Conservation (phyloP, 1,140 invertebrate genomes). For the Hylaeus volcanicus region DNA sequence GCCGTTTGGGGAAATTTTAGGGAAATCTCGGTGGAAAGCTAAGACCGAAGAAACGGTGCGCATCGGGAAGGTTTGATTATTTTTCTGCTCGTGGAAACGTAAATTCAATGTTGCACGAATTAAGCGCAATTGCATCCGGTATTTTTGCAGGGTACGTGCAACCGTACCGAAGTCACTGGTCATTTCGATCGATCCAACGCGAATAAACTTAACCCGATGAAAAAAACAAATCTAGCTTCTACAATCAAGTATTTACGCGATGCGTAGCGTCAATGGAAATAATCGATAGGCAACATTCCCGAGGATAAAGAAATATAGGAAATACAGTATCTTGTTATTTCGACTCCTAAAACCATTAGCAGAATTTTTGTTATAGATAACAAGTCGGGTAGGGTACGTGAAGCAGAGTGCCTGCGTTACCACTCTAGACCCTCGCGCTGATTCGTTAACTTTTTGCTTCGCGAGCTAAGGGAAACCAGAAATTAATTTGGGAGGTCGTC, state of each 20-base stretch:
- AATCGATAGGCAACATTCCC: background rate
- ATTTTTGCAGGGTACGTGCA: background rate
- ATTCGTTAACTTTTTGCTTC: constrained; percentile 33
- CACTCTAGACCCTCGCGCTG: constrained; percentile 7
- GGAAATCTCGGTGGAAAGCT: background rate
- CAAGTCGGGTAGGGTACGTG: constrained; percentile 9
- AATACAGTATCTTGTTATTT: background rate
- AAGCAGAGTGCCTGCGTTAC: background rate
- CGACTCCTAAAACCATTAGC: constrained; percentile 1
- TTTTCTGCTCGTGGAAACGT: background rate
- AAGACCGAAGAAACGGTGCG: background rate
- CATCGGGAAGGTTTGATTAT: background rate
- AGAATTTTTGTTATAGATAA: constrained; percentile 29
- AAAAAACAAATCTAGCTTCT: no score
- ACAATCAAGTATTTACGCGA: no score
- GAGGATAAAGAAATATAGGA: background rate
- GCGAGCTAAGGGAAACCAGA: constrained; percentile 17
- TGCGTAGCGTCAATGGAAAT: background rate
- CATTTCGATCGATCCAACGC: background rate
- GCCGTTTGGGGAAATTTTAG: background rate
- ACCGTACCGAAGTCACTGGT: background rate
- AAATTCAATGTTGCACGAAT: background rate
- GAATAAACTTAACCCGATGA: no score
- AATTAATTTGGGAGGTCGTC: constrained; percentile 33
- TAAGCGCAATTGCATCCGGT: background rate